phyloP scores from a whole-genome alignment of 2,888 invertebrate genomes.

The Clivina fossor region DNA sequence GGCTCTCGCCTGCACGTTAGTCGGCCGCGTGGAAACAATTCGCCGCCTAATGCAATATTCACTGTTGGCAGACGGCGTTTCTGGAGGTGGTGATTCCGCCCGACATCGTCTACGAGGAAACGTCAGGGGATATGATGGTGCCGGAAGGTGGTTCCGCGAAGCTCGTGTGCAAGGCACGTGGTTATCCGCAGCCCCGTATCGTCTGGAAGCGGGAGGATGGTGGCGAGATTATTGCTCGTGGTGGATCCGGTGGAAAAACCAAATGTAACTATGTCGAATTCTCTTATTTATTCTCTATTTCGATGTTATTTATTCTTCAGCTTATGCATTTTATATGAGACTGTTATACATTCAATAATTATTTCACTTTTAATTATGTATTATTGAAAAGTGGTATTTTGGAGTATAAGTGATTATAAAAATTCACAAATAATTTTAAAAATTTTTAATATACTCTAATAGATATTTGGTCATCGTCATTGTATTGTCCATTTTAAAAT shows the following conservation, averaged over 20 bases:
- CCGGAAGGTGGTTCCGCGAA: conserved; percentile 90
- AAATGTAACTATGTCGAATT: conserved; percentile 72
- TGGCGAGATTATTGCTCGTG: conserved; percentile 76
- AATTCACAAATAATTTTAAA: too few relatives aligned
- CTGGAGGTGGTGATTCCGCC: conserved; percentile 91
- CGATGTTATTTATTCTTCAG: too few relatives aligned
- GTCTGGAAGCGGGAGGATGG: conserved; percentile 87
- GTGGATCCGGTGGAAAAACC: conserved; percentile 70
- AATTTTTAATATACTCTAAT: too few relatives aligned
- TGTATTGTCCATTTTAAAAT: too few relatives aligned
- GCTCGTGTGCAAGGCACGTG: conserved; percentile 81
- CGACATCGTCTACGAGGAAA: conserved; percentile 86
- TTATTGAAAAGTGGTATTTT: neutral
- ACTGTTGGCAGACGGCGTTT: conserved; percentile 69
- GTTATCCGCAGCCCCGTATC: conserved; percentile 82
- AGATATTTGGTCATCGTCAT: too few relatives aligned
- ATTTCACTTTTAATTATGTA: neutral
- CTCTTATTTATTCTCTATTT: too few relatives aligned
- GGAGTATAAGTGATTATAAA: too few relatives aligned
- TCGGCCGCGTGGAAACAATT: too few relatives aligned
- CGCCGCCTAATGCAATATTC: too few relatives aligned
- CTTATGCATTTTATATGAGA: too few relatives aligned
- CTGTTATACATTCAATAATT: too few relatives aligned
- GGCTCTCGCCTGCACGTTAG: too few relatives aligned
- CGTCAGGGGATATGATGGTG: conserved; percentile 91